phyloP scores from a whole-genome alignment of 1,140 invertebrate genomes.

The Sinonovacula constricta region DNA sequence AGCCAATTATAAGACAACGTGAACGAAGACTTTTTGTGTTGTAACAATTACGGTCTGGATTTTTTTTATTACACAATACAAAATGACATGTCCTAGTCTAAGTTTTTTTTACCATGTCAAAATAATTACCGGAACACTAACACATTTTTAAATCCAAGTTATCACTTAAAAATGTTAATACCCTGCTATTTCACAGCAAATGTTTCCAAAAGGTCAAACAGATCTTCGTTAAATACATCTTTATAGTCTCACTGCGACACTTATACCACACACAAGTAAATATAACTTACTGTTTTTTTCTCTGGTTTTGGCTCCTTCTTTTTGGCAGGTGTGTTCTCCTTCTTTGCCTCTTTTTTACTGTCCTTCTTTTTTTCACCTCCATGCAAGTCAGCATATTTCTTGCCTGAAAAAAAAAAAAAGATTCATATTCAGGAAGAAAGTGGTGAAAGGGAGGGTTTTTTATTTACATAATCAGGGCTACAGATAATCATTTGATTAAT shows the following conservation, averaged over 20 bases:
- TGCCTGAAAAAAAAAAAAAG: too few relatives aligned
- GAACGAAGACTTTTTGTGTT: too few relatives aligned
- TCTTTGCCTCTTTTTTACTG: slow-evolving; percentile 80
- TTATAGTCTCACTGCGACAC: background rate
- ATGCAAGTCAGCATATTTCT: slow-evolving; percentile 83
- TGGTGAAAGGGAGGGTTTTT: too few relatives aligned
- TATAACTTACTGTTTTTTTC: slow-evolving; percentile 50
- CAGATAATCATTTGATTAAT: too few relatives aligned
- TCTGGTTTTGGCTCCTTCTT: slow-evolving; percentile 60
- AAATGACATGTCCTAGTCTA: too few relatives aligned
- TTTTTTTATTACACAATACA: too few relatives aligned
- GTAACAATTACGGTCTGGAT: too few relatives aligned
- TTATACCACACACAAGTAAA: background rate
- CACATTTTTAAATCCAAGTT: background rate
- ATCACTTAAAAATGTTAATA: background rate
- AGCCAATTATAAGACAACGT: background rate
- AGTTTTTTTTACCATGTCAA: too few relatives aligned
- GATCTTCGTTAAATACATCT: background rate
- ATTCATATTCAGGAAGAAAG: too few relatives aligned
- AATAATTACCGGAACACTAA: too few relatives aligned
- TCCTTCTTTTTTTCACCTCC: slow-evolving; percentile 73
- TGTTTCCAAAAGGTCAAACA: background rate
- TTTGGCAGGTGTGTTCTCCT: slow-evolving; percentile 53
- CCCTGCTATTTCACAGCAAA: background rate
- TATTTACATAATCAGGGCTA: too few relatives aligned